phyloP scores from a whole-genome alignment of 2,113 vertebrate species.

The Sebastes schlegelii region DNA sequence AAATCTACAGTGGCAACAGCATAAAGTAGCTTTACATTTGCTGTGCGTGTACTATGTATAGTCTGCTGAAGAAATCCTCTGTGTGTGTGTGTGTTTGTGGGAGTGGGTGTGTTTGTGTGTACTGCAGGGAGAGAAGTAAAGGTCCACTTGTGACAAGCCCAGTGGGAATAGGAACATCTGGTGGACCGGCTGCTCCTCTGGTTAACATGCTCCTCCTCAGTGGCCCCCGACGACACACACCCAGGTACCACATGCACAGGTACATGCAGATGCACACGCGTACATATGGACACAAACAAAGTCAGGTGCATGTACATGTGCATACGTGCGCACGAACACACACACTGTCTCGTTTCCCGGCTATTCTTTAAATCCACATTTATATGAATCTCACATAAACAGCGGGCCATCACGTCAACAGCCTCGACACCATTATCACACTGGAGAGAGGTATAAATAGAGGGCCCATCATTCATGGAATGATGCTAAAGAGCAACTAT shows the following conservation, averaged over 20 bases:
- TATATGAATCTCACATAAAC: conserved; percentile 38
- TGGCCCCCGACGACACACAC: conserved; percentile 70
- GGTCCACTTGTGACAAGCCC: conserved; percentile 83
- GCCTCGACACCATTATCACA: conserved; percentile 36
- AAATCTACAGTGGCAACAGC: conserved; percentile 35
- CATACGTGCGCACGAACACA: background rate
- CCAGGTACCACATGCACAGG: conserved; percentile 44
- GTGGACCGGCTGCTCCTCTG: conserved; percentile 84
- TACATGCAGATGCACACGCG: conserved; percentile 34
- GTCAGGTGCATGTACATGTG: conserved; percentile 6
- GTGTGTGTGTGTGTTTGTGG: conserved; percentile 21
- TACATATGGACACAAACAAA: conserved; percentile 42
- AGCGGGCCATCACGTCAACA: conserved; percentile 14
- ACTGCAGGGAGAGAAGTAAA: conserved; percentile 77
- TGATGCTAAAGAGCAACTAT: conserved; percentile 72
- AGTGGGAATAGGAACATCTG: conserved; percentile 84
- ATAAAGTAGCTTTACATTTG: conserved; percentile 31
- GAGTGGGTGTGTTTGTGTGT: conserved; percentile 54
- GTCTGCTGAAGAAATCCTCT: conserved; percentile 26
- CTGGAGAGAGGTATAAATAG: conserved; percentile 56
- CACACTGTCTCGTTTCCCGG: conserved; percentile 8
- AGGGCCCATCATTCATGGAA: conserved; percentile 55
- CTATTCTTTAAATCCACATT: conserved; percentile 9
- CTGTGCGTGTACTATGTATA: conserved; percentile 41
- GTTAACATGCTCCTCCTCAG: conserved; percentile 84